Evolutionary conservation across 2,797 vertebrate genomes (phyloP), one percentile per base, ranked within the genome.

Genomic region (Mallotus villosus): DNA sequence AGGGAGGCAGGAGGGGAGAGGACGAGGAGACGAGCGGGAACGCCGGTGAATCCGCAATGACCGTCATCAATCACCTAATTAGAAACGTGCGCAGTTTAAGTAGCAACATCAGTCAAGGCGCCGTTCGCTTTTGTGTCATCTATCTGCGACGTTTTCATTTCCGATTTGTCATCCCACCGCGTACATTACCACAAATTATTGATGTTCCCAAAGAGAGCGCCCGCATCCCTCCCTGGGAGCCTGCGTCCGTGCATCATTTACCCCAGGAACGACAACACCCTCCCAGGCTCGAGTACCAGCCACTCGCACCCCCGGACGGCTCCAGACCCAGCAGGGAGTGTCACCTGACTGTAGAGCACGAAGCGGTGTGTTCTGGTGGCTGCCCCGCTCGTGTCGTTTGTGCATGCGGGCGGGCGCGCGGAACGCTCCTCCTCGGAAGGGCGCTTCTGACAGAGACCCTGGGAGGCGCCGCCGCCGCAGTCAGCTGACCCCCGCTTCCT

Each of bases 61-160:
- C 83, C 74, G 57, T 85, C 90, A 93, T 93, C 92, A 92, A 93
- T 93, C 91, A 92, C 82, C 81, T 89, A 86, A 92, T 93, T 93
- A 93, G 89, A 87, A 91, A 86, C 83, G 83, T 64, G 82, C 82
- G 64, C 51, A 49, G 65, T 87, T 91, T 88, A 92, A 92, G 87
- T 87, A 87, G 88, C 82, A 83, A 87, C 91, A 92, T 93, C 91
- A 89, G 87, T 93, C 91, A 93, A 75, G 75, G 70, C 75, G 60
- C 70, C 72, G 70, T 74, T 58, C 79, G 82, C 87, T 82, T 89
- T 84, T 89, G 84, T 92, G 88, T 88, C 88, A 84, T 90, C 86
- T 91, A 84, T 91, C 88, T 86, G 86, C 86, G 82, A 86, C 84
- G 72, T 87, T 91, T 89, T 89, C 77, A 78, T 88, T 83, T 85